Evolutionary conservation across 2,888 invertebrate species (phyloP), one percentile per base, ranked within the genome.

Genomic region (Cotesia congregata): DNA sequence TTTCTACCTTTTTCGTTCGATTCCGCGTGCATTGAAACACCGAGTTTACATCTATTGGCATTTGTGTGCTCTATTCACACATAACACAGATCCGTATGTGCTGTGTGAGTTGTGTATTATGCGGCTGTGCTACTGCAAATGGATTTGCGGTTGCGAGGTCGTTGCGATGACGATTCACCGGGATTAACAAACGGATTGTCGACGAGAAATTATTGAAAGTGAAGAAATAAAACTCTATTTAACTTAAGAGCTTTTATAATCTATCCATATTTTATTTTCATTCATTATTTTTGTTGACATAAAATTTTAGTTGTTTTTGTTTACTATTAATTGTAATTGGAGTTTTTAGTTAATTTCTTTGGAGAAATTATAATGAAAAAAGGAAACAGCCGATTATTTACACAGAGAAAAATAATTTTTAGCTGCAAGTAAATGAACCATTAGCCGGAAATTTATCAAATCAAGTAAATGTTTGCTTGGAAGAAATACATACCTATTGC

Each of bases 1-100:
- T 39, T 69, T 17, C 9, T 9, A 39, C 69, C 9, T 39, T 38
- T 61, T 40, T 76, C 59, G n/a, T 12, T 67, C 61, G 40, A 62
- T 72, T 38, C 39, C 41, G 17, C 61, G 17, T 67, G 20, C 62
- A 3, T 38, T 68, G 67, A 39, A 59, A 38, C 65, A 50, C 50
- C 12, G 50, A 6, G 50, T 50, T 50, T 50, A 50, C 50, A 50
- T 50, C 50, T 6, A 50, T 50, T 12, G 50, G 2, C 12, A 12
- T 50, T 12, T 7, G 50, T 50, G 50, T 50, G 50, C 12, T 12
- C 50, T 50, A 50, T 50, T 50, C 50, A 50, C 12, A 50, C 50
- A 50, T 50, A 50, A 50, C 7, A 3, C 50, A 30, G 30, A 30
- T 30, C 30, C 30, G 30, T 30, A 30, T 12, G 50, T 50, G 7